These are phyloP conservation scores for Syndactyla subalaris DNA, from an alignment of 2,797 vertebrate genomes.

Conservation along the genomic window DNA sequence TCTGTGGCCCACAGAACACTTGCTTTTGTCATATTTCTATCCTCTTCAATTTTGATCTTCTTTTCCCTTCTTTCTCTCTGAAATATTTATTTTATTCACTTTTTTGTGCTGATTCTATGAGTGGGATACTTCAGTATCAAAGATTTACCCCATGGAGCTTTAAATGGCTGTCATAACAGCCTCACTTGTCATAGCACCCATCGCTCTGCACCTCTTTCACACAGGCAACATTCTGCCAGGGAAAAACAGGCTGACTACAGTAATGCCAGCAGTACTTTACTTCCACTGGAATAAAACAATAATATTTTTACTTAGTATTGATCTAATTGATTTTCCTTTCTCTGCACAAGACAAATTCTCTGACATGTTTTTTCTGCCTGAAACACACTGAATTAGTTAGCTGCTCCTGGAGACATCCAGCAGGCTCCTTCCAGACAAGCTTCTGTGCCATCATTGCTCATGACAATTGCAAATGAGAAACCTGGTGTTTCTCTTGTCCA, in stretches of 20 bases:
- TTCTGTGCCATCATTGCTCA: not conserved
- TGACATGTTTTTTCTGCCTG: not conserved
- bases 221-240: not conserved
- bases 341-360: not conserved
- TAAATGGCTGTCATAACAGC: not conserved
- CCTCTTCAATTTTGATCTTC: not conserved
- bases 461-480: not conserved
- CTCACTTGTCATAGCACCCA: not conserved
- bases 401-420: not conserved
- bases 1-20: rapidly evolving
- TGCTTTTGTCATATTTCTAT: not conserved
- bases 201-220: not conserved
- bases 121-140: not conserved
- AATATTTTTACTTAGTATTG: slow-evolving; percentile 37
- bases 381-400: not conserved
- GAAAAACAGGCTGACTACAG: not conserved
- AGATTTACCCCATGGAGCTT: not conserved
- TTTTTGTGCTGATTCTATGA: not conserved
- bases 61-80: not conserved
- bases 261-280: not conserved
- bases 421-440: not conserved
- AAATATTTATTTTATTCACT: not conserved
- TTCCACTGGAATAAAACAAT: slow-evolving; percentile 2
- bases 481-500: not conserved
- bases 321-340: slow-evolving; percentile 52